Percentiles rank a stretch among this genome's conserved stretches.
phyloP scores from a whole-genome alignment of 1,140 invertebrate species.

The Rhysida immarginata region DNA sequence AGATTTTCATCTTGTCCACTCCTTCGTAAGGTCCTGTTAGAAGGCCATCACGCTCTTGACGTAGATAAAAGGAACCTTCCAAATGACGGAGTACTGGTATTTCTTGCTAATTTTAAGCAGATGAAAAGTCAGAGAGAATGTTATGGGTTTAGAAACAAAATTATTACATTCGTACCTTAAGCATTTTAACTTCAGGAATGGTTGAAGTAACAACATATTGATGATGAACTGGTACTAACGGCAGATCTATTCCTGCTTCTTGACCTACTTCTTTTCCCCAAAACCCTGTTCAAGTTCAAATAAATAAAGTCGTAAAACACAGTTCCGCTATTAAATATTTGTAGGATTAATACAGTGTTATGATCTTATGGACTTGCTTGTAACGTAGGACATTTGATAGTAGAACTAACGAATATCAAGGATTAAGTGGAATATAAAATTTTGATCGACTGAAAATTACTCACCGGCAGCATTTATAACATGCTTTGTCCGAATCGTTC shows the following conservation, averaged over 20 bases:
- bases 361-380: not conserved
- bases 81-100: conserved; percentile 33
- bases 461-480: conserved; percentile 31
- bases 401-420: too few species aligned
- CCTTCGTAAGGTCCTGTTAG: conserved; percentile 33
- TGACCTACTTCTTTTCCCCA: conserved; percentile 30
- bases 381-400: not conserved
- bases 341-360: too few species aligned
- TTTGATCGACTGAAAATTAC: not conserved
- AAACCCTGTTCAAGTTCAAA: too few species aligned
- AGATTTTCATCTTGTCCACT: conserved; percentile 24
- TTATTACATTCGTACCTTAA: conserved; percentile 18
- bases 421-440: too few species aligned
- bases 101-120: conserved; percentile 18
- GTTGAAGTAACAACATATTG: conserved; percentile 30
- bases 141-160: too few species aligned
- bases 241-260: conserved; percentile 24
- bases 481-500: conserved; percentile 22
- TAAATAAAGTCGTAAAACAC: too few species aligned
- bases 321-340: too few species aligned
- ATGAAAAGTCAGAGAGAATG: too few species aligned
- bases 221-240: conserved; percentile 31
- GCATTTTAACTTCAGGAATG: conserved; percentile 24
- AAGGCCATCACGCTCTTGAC: conserved; percentile 29
- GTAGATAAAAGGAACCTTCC: conserved; percentile 32